Evolutionary conservation across 2,113 vertebrate genomes (phyloP).

Genomic region (Anser cygnoides): DNA sequence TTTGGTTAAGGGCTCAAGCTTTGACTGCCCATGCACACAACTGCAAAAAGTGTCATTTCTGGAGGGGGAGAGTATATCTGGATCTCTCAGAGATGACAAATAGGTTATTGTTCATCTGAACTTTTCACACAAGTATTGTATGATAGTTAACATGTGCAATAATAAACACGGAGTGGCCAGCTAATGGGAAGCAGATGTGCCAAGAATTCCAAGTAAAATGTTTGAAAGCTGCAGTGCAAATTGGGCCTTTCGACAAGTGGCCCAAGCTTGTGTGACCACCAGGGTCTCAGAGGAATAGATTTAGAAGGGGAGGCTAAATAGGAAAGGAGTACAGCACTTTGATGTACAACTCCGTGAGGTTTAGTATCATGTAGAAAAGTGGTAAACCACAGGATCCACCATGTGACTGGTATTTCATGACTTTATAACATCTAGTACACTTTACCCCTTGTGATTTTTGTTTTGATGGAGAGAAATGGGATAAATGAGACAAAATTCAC

Average conservation of each 20-base stretch:
- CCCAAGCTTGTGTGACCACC: neutral
- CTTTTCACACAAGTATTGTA: conserved; percentile 50
- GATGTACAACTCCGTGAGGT: neutral
- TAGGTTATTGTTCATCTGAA: conserved; percentile 49
- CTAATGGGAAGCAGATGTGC: conserved; percentile 69
- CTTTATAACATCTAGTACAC: neutral
- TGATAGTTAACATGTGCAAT: conserved; percentile 53
- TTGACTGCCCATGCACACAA: neutral
- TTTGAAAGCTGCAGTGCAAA: neutral
- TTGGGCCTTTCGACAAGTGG: neutral
- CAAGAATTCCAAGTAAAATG: conserved; percentile 20
- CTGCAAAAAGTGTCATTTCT: neutral
- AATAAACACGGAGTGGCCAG: conserved; percentile 50
- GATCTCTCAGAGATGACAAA: conserved; percentile 18
- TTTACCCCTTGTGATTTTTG: neutral
- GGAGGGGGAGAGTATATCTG: neutral
- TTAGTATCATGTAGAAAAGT: neutral
- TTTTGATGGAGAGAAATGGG: neutral
- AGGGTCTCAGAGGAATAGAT: neutral
- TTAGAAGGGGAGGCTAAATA: neutral
- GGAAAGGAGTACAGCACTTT: neutral
- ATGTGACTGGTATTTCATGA: neutral
- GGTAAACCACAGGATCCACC: neutral
- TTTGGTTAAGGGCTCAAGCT: neutral
- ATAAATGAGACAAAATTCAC: neutral